Percentiles rank a stretch among this genome's conserved stretches.
Evolutionary conservation across 2,888 invertebrate species (phyloP).

Genomic region (Amiota communis): DNA sequence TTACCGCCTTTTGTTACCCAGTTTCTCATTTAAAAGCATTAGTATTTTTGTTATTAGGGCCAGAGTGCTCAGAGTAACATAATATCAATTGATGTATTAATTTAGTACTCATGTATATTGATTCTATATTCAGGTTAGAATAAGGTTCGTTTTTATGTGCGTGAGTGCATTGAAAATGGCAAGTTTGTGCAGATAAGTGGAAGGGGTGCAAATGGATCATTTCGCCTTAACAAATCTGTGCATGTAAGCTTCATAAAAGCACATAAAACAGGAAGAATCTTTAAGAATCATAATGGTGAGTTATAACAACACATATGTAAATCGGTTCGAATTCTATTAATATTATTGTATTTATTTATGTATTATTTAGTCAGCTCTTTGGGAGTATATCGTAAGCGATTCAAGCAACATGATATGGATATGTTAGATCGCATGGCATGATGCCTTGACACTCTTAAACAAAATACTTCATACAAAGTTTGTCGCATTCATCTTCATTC

Average conservation of each 20-base stretch:
- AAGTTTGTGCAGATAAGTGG: conserved; percentile 3
- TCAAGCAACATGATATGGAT: conserved; percentile 2
- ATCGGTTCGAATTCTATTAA: background rate
- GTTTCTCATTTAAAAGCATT: too few relatives aligned
- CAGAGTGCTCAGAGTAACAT: too few relatives aligned
- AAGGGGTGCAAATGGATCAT: background rate
- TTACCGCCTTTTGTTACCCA: too few relatives aligned
- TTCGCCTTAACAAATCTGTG: background rate
- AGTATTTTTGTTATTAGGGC: too few relatives aligned
- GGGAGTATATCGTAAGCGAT: background rate
- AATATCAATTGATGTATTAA: too few relatives aligned
- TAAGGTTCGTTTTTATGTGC: background rate
- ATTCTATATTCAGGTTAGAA: background rate
- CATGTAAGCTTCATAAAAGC: background rate
- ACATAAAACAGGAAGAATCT: background rate
- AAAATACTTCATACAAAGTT: too few relatives aligned
- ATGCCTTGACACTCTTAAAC: too few relatives aligned
- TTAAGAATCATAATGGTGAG: background rate
- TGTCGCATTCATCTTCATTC: too few relatives aligned
- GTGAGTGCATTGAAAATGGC: background rate
- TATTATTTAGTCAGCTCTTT: background rate
- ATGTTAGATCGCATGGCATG: background rate
- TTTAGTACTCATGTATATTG: too few relatives aligned
- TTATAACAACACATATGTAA: background rate
- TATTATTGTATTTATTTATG: background rate